Percentiles rank a stretch among this genome's conserved stretches.
Conservation (phyloP, 1,140 invertebrate genomes). For the Euwallacea similis region DNA sequence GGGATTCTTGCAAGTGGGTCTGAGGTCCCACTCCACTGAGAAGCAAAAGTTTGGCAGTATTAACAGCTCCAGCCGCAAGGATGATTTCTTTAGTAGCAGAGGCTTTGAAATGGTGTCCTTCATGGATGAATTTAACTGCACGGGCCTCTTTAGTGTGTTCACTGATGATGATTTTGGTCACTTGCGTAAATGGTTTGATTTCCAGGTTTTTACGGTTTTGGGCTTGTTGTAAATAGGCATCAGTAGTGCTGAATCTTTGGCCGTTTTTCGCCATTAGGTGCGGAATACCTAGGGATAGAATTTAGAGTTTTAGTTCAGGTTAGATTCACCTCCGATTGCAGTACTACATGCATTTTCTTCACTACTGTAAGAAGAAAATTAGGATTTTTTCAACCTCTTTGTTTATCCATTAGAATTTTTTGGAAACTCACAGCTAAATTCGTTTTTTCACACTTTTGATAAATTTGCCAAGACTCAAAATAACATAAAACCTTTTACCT, state of each 20-base stretch:
- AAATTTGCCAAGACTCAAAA: background rate
- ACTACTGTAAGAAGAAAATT: too few species aligned
- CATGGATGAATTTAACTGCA: constrained; percentile 65
- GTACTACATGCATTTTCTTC: too few species aligned
- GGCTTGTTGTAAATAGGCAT: constrained; percentile 59
- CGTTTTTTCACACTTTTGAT: too few species aligned
- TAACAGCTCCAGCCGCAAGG: constrained; percentile 77
- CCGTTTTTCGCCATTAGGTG: constrained; percentile 63
- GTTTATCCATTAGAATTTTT: too few species aligned
- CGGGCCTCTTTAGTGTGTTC: constrained; percentile 60
- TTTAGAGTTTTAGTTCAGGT: background rate
- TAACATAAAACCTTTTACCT: constrained; percentile 40
- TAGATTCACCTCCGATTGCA: too few species aligned
- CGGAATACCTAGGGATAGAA: constrained; percentile 53
- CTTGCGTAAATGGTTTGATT: constrained; percentile 60
- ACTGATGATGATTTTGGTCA: constrained; percentile 66
- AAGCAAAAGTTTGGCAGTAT: constrained; percentile 84
- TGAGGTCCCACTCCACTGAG: constrained; percentile 77
- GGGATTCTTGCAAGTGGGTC: constrained; percentile 56
- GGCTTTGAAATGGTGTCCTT: constrained; percentile 53
- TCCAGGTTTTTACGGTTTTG: constrained; percentile 67
- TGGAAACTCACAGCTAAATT: too few species aligned
- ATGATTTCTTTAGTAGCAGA: constrained; percentile 70
- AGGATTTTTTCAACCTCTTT: too few species aligned
- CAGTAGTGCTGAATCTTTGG: constrained; percentile 61